Conservation (phyloP, 30 jellyfish, hydroid and myxozoan species). For the Hydractinia symbiolongicarpus region DNA sequence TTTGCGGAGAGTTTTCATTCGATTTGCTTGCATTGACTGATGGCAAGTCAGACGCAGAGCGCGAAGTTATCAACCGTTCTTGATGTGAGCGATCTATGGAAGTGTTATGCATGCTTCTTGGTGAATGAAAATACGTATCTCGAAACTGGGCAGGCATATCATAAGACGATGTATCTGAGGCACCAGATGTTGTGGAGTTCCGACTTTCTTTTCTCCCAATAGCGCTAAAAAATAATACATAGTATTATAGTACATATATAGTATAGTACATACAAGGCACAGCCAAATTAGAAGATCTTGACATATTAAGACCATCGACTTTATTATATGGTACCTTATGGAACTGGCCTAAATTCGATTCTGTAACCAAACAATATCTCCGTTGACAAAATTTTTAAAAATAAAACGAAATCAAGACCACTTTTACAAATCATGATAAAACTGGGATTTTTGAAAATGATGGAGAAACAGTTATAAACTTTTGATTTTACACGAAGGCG, state of each 20-base stretch:
- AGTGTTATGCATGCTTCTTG: not conserved
- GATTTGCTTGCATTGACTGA: not conserved
- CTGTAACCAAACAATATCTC: too few relatives aligned
- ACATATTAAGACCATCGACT: too few relatives aligned
- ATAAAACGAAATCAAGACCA: too few relatives aligned
- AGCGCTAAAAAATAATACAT: not conserved
- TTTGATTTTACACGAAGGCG: too few relatives aligned
- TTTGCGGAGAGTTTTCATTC: not conserved
- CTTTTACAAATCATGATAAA: too few relatives aligned
- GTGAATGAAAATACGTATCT: not conserved
- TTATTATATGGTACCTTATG: too few relatives aligned
- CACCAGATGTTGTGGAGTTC: slow-evolving; percentile 2
- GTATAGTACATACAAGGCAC: not conserved
- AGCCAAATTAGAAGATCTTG: not conserved
- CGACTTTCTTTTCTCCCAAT: slow-evolving; percentile 4
- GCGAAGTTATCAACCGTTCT: slow-evolving; percentile 19
- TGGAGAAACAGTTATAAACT: too few relatives aligned
- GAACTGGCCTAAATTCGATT: too few relatives aligned
- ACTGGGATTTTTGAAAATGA: too few relatives aligned
- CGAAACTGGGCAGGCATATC: not conserved
- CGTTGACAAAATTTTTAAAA: too few relatives aligned
- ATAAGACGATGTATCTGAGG: not conserved
- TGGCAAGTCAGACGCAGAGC: slow-evolving; percentile 28
- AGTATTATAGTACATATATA: not conserved
- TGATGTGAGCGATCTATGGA: too few relatives aligned